Base-by-base conservation (phyloP, 2,888 invertebrate genomes). In the Macrophya alboannulata region DNA sequence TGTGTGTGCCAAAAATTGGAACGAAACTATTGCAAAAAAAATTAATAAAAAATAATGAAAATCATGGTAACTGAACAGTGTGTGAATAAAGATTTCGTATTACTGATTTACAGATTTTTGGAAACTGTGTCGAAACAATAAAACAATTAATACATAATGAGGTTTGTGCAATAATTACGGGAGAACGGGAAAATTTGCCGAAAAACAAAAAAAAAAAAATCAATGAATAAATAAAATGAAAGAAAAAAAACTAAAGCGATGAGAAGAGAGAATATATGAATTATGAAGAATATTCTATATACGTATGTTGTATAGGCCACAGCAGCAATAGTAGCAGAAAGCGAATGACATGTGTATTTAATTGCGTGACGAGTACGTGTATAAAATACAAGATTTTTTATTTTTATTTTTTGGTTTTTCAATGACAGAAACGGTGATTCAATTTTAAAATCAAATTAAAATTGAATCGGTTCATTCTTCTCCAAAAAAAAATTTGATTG, bases 301-400 rank as follows among this genome's bases (percentile, higher is more conserved):
- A 31, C 3, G 31, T 31, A 31, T 31, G 3, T 31, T 31, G 5
- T 6, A 51, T 17, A 51, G 51, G 51, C n/a, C 6, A 55, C n/a
- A 55, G 55, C 55, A 55, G 55, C 55, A 55, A 55, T n/a, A n/a
- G 51, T 6, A 55, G 55, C n/a, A 55, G 55, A n/a, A 55, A 55
- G 55, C 55, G n/a, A 55, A 55, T 55, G 55, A n/a, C n/a, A n/a
- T 55, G 55, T 55, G 55, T n/a, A n/a, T n/a, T n/a, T n/a, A 17
- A 55, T 55, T 55, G 55, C 55, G 55, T 55, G 55, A 55, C n/a
- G n/a, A 55, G n/a, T 31, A 31, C 31, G 31, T 55, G n/a, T 55
- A n/a, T 55, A 8, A 8, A 55, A 55, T 55, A 55, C 55, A 55
- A 55, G 8, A 55, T n/a, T n/a, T 12, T 31, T 31, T 31, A 55